These are phyloP conservation scores for Dicyrtomina minuta DNA, from an alignment of 2,888 invertebrate species.

Conservation along the genomic window DNA sequence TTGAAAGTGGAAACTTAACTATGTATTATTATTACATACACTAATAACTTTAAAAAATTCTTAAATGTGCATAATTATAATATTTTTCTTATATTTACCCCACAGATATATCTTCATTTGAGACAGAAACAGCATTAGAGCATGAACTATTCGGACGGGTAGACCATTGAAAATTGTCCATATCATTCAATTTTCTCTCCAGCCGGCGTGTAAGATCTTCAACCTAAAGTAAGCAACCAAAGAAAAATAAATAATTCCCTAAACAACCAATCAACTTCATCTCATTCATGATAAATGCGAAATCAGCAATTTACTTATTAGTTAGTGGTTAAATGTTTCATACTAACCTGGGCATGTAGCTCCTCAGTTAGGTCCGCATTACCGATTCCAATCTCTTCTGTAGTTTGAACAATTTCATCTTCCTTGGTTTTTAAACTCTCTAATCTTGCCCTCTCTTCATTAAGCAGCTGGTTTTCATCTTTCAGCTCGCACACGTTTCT, in stretches of 20 bases:
- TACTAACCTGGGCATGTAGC: slow-evolving; percentile 42
- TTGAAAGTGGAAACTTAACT: not conserved
- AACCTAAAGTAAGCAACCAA: slow-evolving; percentile 58
- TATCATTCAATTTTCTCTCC: slow-evolving; percentile 69
- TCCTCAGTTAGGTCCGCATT: slow-evolving; percentile 43
- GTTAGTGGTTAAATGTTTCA: not conserved
- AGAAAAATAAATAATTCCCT: not conserved
- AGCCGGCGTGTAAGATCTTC: slow-evolving; percentile 68
- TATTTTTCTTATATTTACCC: slow-evolving; percentile 40
- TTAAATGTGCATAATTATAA: not conserved
- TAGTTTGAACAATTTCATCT: slow-evolving; percentile 27
- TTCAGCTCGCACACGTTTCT: slow-evolving; percentile 35
- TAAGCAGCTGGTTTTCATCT: slow-evolving; percentile 42
- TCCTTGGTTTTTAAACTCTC: slow-evolving; percentile 34
- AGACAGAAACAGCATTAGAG: slow-evolving; percentile 65
- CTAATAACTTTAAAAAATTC: slow-evolving; percentile 1
- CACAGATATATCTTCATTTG: slow-evolving; percentile 77
- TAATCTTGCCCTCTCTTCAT: slow-evolving; percentile 40
- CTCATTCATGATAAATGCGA: not conserved
- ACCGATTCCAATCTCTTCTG: slow-evolving; percentile 33
- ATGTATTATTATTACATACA: not conserved
- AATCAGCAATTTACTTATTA: not conserved
- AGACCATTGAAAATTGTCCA: slow-evolving; percentile 72
- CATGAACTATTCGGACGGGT: slow-evolving; percentile 55
- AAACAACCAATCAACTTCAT: too few relatives aligned